phyloP scores from a whole-genome alignment of 2,113 vertebrate species.

The Caracal caracal region DNA sequence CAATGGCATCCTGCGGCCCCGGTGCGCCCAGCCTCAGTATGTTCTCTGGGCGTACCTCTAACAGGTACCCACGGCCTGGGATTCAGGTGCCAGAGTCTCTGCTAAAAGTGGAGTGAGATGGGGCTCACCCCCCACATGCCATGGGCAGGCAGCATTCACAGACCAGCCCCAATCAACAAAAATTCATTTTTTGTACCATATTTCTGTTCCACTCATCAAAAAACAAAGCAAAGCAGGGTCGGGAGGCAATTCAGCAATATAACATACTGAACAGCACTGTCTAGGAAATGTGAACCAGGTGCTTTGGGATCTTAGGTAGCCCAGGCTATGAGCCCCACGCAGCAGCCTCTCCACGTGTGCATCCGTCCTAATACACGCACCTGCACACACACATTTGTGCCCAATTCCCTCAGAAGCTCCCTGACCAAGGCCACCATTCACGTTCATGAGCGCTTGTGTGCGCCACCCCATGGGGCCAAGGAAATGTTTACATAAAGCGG shows the following conservation, averaged over 20 bases:
- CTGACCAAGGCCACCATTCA: neutral
- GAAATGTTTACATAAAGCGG: neutral
- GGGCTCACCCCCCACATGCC: neutral
- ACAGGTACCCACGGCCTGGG: neutral
- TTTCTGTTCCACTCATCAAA: neutral
- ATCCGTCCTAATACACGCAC: neutral
- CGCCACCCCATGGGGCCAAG: accelerated
- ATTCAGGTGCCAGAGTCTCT: neutral
- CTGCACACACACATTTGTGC: neutral
- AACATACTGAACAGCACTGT: neutral
- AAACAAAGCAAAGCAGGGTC: neutral
- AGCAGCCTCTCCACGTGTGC: neutral
- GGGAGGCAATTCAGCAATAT: too few relatives aligned
- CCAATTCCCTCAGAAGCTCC: neutral
- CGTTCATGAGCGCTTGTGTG: neutral
- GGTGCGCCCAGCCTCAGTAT: neutral
- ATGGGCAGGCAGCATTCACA: neutral
- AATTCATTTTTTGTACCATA: neutral
- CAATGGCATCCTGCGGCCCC: neutral
- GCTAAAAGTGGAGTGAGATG: neutral
- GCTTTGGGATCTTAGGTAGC: neutral
- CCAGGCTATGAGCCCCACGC: accelerated
- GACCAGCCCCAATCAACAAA: neutral
- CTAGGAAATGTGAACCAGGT: neutral
- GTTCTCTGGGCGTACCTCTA: neutral